A percentile compares a stretch with the other conserved stretches of the same genome.
These are phyloP conservation scores for Yponomeuta malinellus DNA, from an alignment of 2,888 invertebrate genomes.

Conservation along the genomic window DNA sequence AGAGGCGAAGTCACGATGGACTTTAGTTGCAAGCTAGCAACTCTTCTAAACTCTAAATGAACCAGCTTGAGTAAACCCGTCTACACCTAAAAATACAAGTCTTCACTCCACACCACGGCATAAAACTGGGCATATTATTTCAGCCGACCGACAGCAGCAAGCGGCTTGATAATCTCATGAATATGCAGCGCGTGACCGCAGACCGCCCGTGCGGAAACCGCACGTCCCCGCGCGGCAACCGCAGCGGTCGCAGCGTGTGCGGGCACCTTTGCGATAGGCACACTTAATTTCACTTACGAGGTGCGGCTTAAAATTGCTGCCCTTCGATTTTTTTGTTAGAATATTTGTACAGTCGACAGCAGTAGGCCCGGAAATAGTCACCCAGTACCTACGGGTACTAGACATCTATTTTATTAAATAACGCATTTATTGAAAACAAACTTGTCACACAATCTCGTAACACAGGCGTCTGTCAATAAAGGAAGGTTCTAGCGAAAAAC, in stretches of 20 bases:
- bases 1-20: too few relatives aligned
- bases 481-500: too few relatives aligned
- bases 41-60: too few relatives aligned
- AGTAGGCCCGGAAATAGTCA: too few relatives aligned
- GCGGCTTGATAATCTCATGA: slow-evolving; percentile 48
- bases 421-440: too few relatives aligned
- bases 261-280: neutral
- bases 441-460: too few relatives aligned
- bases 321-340: neutral
- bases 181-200: slow-evolving; percentile 47
- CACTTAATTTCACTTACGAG: neutral
- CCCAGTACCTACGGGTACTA: too few relatives aligned
- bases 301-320: neutral
- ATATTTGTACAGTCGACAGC: neutral
- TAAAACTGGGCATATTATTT: slow-evolving; percentile 37
- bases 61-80: too few relatives aligned
- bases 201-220: slow-evolving; percentile 18
- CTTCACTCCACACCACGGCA: slow-evolving; percentile 27
- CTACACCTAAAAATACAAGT: neutral
- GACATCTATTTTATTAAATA: too few relatives aligned
- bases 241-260: neutral
- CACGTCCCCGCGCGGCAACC: neutral
- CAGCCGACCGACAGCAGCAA: slow-evolving; percentile 23
- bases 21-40: too few relatives aligned
- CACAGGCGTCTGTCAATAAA: too few relatives aligned